Evolutionary conservation across 2,888 invertebrate genomes (phyloP).

Genomic region (Pollenia labialis): DNA sequence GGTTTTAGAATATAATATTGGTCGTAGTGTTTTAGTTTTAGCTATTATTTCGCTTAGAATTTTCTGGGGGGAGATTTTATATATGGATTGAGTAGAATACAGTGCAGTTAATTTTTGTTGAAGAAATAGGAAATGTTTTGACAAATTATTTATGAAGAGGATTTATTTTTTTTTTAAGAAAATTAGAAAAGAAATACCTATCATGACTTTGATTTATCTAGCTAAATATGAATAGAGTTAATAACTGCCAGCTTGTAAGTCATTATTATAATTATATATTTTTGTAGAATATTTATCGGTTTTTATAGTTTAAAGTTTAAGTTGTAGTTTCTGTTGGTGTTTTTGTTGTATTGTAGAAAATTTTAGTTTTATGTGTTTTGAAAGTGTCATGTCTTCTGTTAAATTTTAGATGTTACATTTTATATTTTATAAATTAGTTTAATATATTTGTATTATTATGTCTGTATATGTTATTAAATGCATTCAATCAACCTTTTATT

Average conservation of each 20-base stretch:
- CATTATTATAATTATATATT: neutral
- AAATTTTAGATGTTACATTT: slow-evolving; percentile 32
- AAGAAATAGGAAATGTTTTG: neutral
- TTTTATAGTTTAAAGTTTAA: slow-evolving; percentile 11
- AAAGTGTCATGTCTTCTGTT: slow-evolving; percentile 27
- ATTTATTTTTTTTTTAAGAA: neutral
- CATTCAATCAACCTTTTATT: slow-evolving; percentile 71
- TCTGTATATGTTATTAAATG: slow-evolving; percentile 64
- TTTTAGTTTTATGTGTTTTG: slow-evolving; percentile 24
- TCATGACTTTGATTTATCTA: slow-evolving; percentile 42
- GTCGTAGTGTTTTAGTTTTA: slow-evolving; percentile 63
- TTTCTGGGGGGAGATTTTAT: slow-evolving; percentile 39
- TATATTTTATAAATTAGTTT: slow-evolving; percentile 33
- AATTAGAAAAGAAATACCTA: neutral
- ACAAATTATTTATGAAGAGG: neutral
- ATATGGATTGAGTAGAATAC: slow-evolving; percentile 40
- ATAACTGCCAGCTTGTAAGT: slow-evolving; percentile 1
- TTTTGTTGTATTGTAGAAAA: slow-evolving; percentile 39
- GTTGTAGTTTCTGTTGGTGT: slow-evolving; percentile 14
- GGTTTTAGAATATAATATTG: slow-evolving; percentile 70
- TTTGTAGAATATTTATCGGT: slow-evolving; percentile 5
- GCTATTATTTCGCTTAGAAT: slow-evolving; percentile 47
- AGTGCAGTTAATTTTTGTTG: slow-evolving; percentile 53
- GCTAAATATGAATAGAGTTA: slow-evolving; percentile 6
- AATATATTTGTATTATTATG: slow-evolving; percentile 42